These are phyloP conservation scores for Zhuqinia jingwanae DNA, from an alignment of 2,888 invertebrate species.

Conservation along the genomic window DNA sequence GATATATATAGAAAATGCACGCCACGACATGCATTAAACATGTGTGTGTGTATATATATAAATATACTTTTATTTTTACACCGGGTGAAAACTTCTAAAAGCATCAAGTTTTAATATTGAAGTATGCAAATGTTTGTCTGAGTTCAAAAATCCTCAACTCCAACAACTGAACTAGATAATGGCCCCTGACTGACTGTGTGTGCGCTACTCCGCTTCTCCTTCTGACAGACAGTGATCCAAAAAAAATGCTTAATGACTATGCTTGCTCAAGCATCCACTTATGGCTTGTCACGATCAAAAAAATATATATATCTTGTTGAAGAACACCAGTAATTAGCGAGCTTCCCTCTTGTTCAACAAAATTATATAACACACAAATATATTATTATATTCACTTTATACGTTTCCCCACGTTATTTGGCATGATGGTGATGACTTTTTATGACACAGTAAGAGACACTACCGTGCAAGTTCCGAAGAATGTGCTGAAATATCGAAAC, in stretches of 20 bases:
- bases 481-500: too few relatives aligned
- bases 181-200: slow-evolving; percentile 2
- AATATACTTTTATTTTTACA: slow-evolving; percentile 4
- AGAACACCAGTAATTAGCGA: slow-evolving; percentile 22
- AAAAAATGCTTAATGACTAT: slow-evolving; percentile 37
- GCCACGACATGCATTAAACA: not conserved
- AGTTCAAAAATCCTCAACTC: slow-evolving; percentile 12
- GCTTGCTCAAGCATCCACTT: slow-evolving; percentile 33
- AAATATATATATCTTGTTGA: not conserved
- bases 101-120: not conserved
- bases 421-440: too few relatives aligned
- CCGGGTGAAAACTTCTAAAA: too few relatives aligned
- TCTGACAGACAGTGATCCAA: slow-evolving; percentile 30
- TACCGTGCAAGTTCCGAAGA: too few relatives aligned
- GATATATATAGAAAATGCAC: not conserved
- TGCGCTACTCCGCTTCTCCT: too few relatives aligned
- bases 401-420: not conserved
- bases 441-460: too few relatives aligned
- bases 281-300: not conserved
- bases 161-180: not conserved
- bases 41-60: not conserved
- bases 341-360: slow-evolving; percentile 10
- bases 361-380: too few relatives aligned
- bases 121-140: not conserved
- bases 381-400: not conserved